These are phyloP conservation scores for Cotesia glomerata DNA, from an alignment of 1,140 invertebrate genomes.

Conservation along the genomic window DNA sequence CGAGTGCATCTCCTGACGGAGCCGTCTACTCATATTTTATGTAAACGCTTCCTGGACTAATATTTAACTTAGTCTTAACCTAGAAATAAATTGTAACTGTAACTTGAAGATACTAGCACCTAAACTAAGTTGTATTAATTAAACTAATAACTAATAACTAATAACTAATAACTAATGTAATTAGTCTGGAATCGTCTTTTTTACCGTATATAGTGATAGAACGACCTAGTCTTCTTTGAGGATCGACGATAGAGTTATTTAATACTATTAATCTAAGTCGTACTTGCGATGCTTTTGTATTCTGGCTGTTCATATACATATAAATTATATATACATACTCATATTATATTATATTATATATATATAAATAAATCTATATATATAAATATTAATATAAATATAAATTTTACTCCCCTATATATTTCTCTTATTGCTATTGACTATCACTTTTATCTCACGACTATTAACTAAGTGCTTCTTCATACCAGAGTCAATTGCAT, in stretches of 20 bases:
- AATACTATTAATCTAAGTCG: not conserved
- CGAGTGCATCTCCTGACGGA: constrained; percentile 15
- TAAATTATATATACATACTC: too few species aligned
- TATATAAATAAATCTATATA: not conserved
- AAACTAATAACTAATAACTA: not conserved
- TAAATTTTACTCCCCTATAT: too few species aligned
- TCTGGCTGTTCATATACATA: not conserved
- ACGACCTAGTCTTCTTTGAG: not conserved
- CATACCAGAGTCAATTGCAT: constrained; percentile 30
- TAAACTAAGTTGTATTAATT: too few species aligned
- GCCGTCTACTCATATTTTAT: not conserved
- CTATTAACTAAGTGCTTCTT: constrained; percentile 31
- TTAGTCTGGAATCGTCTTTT: not conserved
- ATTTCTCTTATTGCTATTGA: not conserved
- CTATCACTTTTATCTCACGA: constrained; percentile 1
- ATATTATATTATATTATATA: not conserved
- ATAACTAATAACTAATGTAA: not conserved
- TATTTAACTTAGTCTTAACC: not conserved
- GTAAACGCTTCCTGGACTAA: not conserved
- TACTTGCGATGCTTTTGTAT: constrained; percentile 5
- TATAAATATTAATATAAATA: not conserved
- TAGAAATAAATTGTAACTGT: too few species aligned
- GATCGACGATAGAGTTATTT: not conserved
- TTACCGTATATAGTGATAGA: not conserved
- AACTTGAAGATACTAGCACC: too few species aligned